Percentiles rank a stretch among this genome's conserved stretches.
phyloP scores from a whole-genome alignment of 2,888 invertebrate genomes.

The Hypsopygia costalis region DNA sequence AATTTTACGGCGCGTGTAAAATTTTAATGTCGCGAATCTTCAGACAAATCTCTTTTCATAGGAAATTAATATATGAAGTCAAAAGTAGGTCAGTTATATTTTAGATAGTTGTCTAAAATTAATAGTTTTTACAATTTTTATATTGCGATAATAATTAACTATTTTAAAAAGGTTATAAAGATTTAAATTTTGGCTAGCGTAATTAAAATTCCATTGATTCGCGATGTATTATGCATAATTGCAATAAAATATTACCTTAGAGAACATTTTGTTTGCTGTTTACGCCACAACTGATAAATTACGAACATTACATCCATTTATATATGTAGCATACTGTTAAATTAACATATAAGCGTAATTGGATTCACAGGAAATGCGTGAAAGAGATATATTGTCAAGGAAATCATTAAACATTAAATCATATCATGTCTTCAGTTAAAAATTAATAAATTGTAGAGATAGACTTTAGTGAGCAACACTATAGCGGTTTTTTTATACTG shows the following conservation, averaged over 20 bases:
- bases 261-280: conserved; percentile 46
- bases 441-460: too few relatives aligned
- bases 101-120: too few relatives aligned
- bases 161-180: too few relatives aligned
- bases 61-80: not conserved
- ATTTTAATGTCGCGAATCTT: not conserved
- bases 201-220: conserved; percentile 5
- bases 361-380: conserved; percentile 20
- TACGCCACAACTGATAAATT: conserved; percentile 35
- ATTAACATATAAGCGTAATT: conserved; percentile 16
- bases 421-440: too few relatives aligned
- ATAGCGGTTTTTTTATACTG: too few relatives aligned
- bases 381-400: conserved; percentile 6
- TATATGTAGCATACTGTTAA: conserved; percentile 29
- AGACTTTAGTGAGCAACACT: too few relatives aligned
- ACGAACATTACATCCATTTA: conserved; percentile 25
- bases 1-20: not conserved
- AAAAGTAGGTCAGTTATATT: too few relatives aligned
- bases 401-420: not conserved
- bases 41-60: not conserved
- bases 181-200: not conserved
- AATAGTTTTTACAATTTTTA: too few relatives aligned
- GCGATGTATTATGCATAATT: not conserved
- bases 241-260: conserved; percentile 34
- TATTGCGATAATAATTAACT: too few relatives aligned